Conservation (phyloP, 2,797 vertebrate species). For the Tadarida brasiliensis region DNA sequence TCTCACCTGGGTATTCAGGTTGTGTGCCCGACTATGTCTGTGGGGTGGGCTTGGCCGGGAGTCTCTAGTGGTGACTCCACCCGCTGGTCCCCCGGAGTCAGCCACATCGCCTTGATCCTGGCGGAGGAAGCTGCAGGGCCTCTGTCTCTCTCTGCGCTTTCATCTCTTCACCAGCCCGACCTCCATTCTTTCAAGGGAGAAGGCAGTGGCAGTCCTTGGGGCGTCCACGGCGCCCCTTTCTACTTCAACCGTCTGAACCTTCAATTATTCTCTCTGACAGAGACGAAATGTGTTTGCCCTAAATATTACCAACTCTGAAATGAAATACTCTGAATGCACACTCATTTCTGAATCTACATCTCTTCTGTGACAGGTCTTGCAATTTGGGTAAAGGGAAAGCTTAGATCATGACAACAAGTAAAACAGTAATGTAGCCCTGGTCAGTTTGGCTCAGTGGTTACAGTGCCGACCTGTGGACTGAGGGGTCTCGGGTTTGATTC, state of each 20-base stretch:
- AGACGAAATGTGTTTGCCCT: background rate
- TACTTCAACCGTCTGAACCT: background rate
- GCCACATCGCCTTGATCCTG: background rate
- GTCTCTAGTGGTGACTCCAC: background rate
- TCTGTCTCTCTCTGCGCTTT: background rate
- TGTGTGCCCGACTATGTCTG: background rate
- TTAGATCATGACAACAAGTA: background rate
- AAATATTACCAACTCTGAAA: background rate
- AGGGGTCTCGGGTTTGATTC: no score
- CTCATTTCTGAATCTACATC: background rate
- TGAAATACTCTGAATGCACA: background rate
- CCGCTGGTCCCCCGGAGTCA: background rate
- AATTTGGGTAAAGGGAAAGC: background rate
- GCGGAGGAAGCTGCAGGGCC: background rate
- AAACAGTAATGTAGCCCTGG: no score
- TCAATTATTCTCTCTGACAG: background rate
- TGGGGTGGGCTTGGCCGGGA: background rate
- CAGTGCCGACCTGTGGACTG: no score
- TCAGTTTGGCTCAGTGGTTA: no score
- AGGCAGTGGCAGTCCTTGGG: background rate
- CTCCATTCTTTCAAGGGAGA: background rate
- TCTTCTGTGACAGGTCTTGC: background rate
- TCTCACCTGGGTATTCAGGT: rapidly evolving
- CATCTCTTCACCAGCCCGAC: background rate
- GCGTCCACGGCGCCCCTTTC: background rate